A percentile compares a stretch with the other conserved stretches of the same genome.
Evolutionary conservation across 2,888 invertebrate species (phyloP).

Genomic region (Matsumyia berberina): DNA sequence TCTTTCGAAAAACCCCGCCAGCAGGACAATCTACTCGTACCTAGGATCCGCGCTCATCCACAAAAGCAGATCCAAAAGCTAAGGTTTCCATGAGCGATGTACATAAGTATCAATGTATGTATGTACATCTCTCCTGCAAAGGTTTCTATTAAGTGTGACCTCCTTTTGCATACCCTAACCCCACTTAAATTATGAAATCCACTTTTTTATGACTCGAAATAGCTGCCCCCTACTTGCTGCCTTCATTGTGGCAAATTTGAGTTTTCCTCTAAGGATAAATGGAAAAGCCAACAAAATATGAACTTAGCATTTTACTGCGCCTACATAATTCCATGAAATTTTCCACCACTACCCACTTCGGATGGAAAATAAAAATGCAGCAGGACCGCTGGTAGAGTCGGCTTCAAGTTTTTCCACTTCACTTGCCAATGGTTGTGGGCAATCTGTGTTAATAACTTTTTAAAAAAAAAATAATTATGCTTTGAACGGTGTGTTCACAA

Average conservation of each 20-base stretch:
- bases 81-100: no score
- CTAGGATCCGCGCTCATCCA: no score
- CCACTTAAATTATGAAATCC: constrained; percentile 27
- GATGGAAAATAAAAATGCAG: no score
- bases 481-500: no score
- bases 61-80: no score
- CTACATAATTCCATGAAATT: constrained; percentile 11
- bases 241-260: neutral
- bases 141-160: constrained; percentile 3
- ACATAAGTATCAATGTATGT: no score
- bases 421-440: constrained; percentile 9
- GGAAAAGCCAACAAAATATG: constrained; percentile 22
- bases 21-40: no score
- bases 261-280: constrained; percentile 18
- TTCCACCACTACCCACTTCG: no score
- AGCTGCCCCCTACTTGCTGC: neutral
- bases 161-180: neutral
- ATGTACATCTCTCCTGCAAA: neutral
- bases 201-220: constrained; percentile 11
- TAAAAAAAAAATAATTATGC: no score
- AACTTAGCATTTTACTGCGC: constrained; percentile 25
- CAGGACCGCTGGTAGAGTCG: neutral
- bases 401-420: constrained; percentile 39
- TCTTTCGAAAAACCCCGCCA: no score
- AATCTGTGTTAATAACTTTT: constrained; percentile 42